Conservation (phyloP, 2,797 vertebrate species). For the Oryzias sinensis region DNA sequence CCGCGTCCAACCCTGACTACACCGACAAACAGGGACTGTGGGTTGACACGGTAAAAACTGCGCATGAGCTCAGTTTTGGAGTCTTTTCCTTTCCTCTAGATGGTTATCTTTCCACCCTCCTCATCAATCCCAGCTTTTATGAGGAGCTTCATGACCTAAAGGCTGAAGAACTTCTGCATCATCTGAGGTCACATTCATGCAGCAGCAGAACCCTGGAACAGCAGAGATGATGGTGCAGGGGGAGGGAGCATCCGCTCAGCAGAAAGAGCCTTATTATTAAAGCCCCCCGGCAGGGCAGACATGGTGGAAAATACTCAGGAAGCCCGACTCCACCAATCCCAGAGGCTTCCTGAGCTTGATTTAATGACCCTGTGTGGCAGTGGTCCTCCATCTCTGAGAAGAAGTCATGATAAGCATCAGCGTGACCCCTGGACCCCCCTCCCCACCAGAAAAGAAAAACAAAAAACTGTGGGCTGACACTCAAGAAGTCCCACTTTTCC, state of each 20-base stretch:
- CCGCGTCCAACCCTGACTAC: constrained; percentile 32
- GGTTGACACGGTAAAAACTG: not conserved
- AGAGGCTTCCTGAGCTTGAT: constrained; percentile 51
- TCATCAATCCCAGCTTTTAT: constrained; percentile 27
- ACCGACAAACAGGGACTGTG: constrained; percentile 51
- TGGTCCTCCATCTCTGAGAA: constrained; percentile 54
- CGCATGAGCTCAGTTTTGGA: constrained; percentile 38
- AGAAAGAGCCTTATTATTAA: constrained; percentile 76
- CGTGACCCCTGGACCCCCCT: constrained; percentile 37
- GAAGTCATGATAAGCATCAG: constrained; percentile 47
- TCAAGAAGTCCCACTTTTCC: too few relatives aligned
- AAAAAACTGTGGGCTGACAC: too few relatives aligned
- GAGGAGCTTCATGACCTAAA: constrained; percentile 42
- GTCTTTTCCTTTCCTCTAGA: constrained; percentile 21
- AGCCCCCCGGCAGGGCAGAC: constrained; percentile 47
- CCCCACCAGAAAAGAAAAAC: too few relatives aligned
- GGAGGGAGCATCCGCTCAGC: constrained; percentile 62
- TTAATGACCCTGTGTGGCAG: constrained; percentile 67
- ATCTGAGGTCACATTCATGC: constrained; percentile 10
- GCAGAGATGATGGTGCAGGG: constrained; percentile 28
- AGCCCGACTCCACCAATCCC: constrained; percentile 68
- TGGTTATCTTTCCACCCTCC: constrained; percentile 33
- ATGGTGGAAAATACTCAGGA: constrained; percentile 76
- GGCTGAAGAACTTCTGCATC: constrained; percentile 25
- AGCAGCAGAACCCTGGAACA: constrained; percentile 52